Evolutionary conservation across 2,797 vertebrate genomes (phyloP).

Genomic region (Gallinago stenura): DNA sequence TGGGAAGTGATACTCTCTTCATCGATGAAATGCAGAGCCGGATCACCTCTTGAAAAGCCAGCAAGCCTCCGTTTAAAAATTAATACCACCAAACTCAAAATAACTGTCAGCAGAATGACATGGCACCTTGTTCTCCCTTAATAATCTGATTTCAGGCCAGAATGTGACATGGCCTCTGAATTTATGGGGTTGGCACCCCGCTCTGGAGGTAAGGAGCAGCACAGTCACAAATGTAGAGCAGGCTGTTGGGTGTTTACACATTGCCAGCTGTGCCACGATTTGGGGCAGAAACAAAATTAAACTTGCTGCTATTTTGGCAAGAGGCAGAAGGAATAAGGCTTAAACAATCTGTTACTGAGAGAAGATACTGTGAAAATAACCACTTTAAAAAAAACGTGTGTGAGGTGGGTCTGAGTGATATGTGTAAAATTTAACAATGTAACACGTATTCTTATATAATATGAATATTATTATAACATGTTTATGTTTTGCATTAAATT

Average conservation of each 20-base stretch:
- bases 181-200: not conserved
- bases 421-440: not conserved
- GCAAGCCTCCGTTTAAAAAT: not conserved
- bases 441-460: not conserved
- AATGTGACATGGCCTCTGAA: not conserved
- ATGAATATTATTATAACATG: not conserved
- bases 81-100: not conserved
- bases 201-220: not conserved
- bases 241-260: not conserved
- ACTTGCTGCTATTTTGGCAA: constrained; percentile 29
- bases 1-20: not conserved
- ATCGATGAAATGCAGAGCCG: not conserved
- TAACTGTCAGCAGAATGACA: not conserved
- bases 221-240: not conserved
- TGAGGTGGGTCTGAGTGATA: not conserved
- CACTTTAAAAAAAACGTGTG: not conserved
- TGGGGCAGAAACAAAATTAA: constrained; percentile 23
- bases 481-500: not conserved
- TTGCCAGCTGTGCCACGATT: constrained; percentile 1
- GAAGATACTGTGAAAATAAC: constrained; percentile 15
- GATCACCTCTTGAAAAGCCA: not conserved
- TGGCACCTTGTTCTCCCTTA: not conserved
- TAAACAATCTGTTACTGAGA: constrained; percentile 13
- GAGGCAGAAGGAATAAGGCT: not conserved
- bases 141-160: not conserved